Base-by-base conservation (phyloP, 2,113 vertebrate species). In the Aix galericulata region DNA sequence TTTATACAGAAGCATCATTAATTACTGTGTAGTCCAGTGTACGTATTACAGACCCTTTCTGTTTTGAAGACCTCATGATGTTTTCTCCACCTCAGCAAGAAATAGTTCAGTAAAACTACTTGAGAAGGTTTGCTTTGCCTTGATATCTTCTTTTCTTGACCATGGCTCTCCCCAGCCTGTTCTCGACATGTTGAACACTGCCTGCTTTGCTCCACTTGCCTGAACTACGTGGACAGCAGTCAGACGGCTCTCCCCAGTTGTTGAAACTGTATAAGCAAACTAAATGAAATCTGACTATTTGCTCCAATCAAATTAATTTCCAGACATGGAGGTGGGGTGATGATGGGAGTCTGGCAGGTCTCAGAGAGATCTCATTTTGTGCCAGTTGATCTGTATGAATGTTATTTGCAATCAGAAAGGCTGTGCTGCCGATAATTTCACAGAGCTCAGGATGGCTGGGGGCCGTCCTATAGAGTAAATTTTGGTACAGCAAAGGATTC, bases 251-350 rank as follows among this genome's bases (percentile, higher is more conserved):
- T 89, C 92, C 78, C 82, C 64, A 36, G 93, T 82, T 90, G 81
- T 90, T 77, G n/a, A 90, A 97, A 97, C 95, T 81, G 58, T 81
- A 97, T 63, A 97, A 97, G 97, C 93, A 97, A 92, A 95, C 89
- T 62, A 82, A 97, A 92, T 72, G 85, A 96, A 95, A 80, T 29
- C 77, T 79, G 85, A 86, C 68, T 97, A 96, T 98, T 98, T 98
- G 97, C 96, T 97, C 89, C 96, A 97, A 95, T 94, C 95, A 96
- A 97, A 97, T 97, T 96, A 95, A 97, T 97, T 98, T 95, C 94
- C 96, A 97, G 96, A 88, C 91, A 96, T 50, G 55, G 91, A 60
- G 67, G 78, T 82, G 62, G 88, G 92, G 82, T 85, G 73, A 82
- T 83, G 95, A 79, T 58, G 68, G 90, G 91, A 91, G 81, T 81